A percentile compares a stretch with the other conserved stretches of the same genome.
Conservation (phyloP, 2,888 invertebrate genomes). For the Drosophila yooni region DNA sequence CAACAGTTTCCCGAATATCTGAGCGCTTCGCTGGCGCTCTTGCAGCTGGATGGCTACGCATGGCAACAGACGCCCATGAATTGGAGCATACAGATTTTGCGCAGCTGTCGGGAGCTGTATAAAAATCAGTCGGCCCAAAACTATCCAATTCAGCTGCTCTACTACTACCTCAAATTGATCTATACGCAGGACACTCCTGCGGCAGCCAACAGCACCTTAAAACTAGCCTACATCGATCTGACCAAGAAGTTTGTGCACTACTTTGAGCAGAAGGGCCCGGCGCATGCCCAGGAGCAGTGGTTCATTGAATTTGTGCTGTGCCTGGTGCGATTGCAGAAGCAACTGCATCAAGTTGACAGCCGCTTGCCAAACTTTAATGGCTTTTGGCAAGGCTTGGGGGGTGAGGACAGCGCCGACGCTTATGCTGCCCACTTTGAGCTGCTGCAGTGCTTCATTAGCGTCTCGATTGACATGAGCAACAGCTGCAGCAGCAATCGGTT, state of each 20-base stretch:
- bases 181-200: conserved; percentile 37
- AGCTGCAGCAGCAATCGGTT: conserved; percentile 48
- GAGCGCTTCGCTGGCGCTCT: conserved; percentile 47
- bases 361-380: conserved; percentile 43
- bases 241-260: conserved; percentile 68
- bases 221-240: conserved; percentile 56
- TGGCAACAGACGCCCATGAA: conserved; percentile 42
- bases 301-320: conserved; percentile 67
- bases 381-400: conserved; percentile 67
- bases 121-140: conserved; percentile 54
- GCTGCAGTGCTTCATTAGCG: conserved; percentile 59
- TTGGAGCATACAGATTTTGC: conserved; percentile 58
- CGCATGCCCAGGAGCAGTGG: conserved; percentile 67
- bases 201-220: conserved; percentile 41
- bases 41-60: conserved; percentile 59
- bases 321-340: conserved; percentile 57
- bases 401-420: conserved; percentile 40
- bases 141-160: conserved; percentile 67
- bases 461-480: conserved; percentile 58
- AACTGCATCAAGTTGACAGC: conserved; percentile 52
- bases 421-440: conserved; percentile 66
- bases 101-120: conserved; percentile 66
- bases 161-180: conserved; percentile 77
- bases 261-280: conserved; percentile 54
- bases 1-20: conserved; percentile 61